Evolutionary conservation across 2,797 vertebrate genomes (phyloP).

Genomic region (Macropus fuliginosus): DNA sequence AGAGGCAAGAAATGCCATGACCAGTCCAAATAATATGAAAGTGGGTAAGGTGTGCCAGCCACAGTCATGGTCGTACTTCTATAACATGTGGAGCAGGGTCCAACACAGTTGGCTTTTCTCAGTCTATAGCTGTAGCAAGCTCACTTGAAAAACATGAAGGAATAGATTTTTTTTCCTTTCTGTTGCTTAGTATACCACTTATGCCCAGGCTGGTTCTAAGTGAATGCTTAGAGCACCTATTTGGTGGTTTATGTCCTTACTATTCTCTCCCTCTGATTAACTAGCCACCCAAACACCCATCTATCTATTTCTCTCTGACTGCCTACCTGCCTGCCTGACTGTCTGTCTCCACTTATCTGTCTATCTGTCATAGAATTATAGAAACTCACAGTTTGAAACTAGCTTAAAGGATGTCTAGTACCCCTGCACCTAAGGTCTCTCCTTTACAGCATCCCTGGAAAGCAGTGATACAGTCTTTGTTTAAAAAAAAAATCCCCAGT

Average conservation of each 20-base stretch:
- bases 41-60: not conserved
- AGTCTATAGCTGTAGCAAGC: not conserved
- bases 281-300: not conserved
- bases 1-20: not conserved
- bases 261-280: not conserved
- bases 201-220: not conserved
- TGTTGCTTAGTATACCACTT: not conserved
- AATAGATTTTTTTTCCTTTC: not conserved
- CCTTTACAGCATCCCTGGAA: not conserved
- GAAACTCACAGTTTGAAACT: not conserved
- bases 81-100: not conserved
- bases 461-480: not conserved
- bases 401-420: not conserved
- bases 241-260: not conserved
- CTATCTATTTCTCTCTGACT: not conserved
- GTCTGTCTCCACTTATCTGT: not conserved
- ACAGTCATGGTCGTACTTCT: not conserved
- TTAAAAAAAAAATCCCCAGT: not conserved
- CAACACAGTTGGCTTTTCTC: not conserved
- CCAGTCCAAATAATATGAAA: not conserved
- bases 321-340: no score
- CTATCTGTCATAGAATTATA: not conserved
- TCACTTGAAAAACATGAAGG: not conserved
- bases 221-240: not conserved
- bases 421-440: not conserved